Conservation (phyloP, 2,797 vertebrate species). For the Scyliorhinus canicula region DNA sequence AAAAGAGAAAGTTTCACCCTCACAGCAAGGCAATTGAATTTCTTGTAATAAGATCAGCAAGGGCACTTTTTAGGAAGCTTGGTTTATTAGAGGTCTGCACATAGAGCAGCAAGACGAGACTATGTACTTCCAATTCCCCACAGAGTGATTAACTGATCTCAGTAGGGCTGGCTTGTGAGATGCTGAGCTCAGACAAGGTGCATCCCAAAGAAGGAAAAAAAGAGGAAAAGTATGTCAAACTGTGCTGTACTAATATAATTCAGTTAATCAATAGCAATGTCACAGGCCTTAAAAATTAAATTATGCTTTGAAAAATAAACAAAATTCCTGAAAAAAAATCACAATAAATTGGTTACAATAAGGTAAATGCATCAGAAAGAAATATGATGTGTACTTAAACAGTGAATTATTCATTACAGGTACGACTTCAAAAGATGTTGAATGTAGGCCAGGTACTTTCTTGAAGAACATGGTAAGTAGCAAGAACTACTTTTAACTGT, state of each 20-base stretch:
- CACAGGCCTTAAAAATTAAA: not conserved
- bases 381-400: not conserved
- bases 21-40: not conserved
- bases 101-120: not conserved
- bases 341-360: not conserved
- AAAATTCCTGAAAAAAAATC: not conserved
- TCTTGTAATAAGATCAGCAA: conserved; percentile 1
- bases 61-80: not conserved
- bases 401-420: not conserved
- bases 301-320: not conserved
- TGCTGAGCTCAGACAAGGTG: not conserved
- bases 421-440: not conserved
- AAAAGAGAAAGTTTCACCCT: not conserved
- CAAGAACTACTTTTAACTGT: not conserved
- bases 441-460: not conserved
- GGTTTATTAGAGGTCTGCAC: not conserved
- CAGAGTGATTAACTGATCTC: conserved; percentile 7
- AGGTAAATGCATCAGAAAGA: not conserved
- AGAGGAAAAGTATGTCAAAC: not conserved
- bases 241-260: not conserved
- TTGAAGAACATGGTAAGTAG: not conserved
- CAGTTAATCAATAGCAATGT: not conserved
- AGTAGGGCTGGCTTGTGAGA: not conserved
- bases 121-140: not conserved
- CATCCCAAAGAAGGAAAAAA: not conserved